phyloP scores from a whole-genome alignment of 1,140 invertebrate species.

The Drosophila burlai region DNA sequence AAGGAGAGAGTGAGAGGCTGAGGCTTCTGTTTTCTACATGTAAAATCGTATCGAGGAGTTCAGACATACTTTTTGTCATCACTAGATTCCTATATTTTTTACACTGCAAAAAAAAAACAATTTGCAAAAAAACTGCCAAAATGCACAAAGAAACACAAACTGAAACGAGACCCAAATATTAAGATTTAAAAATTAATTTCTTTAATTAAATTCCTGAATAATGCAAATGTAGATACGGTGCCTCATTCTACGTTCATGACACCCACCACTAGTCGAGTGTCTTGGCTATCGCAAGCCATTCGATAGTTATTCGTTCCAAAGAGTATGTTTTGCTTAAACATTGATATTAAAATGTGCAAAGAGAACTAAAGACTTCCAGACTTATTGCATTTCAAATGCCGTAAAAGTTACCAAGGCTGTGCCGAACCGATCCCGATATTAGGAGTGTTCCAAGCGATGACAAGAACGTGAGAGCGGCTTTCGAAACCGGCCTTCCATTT shows the following conservation, averaged over 20 bases:
- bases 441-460: conserved; percentile 3
- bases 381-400: conserved; percentile 1
- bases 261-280: neutral
- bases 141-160: neutral
- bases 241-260: neutral
- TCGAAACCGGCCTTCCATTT: conserved; percentile 19
- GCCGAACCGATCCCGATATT: neutral
- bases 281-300: neutral
- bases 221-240: neutral
- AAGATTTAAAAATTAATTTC: too few relatives aligned
- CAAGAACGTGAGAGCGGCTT: conserved; percentile 17
- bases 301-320: conserved; percentile 7
- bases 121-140: neutral
- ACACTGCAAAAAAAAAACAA: neutral
- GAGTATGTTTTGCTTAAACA: conserved; percentile 2
- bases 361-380: neutral
- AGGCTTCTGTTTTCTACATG: too few relatives aligned
- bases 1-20: too few relatives aligned
- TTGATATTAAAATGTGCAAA: neutral
- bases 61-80: neutral
- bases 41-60: too few relatives aligned
- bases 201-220: neutral
- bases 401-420: conserved; percentile 1
- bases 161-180: neutral
- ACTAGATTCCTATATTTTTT: neutral